Evolutionary conservation across 2,113 vertebrate species (phyloP).

Genomic region (Ceratotherium simum): DNA sequence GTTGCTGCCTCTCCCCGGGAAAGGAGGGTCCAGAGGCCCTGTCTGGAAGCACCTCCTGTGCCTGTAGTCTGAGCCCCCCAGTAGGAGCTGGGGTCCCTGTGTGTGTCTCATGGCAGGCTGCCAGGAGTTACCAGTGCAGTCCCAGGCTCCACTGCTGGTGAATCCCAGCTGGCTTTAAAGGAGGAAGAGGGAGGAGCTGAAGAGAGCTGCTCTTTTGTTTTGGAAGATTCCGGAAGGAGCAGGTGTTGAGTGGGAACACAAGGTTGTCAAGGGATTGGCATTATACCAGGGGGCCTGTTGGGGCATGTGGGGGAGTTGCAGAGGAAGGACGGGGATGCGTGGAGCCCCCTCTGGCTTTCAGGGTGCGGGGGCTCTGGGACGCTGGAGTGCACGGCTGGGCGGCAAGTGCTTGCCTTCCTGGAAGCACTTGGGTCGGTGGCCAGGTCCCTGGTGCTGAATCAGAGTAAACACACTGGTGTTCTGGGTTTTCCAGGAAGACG

Average conservation of each 20-base stretch:
- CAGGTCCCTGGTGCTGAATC: not conserved
- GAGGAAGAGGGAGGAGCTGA: not conserved
- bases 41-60: not conserved
- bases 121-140: fast-evolving
- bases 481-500: too few species aligned
- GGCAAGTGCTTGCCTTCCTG: not conserved
- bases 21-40: not conserved
- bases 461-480: not conserved
- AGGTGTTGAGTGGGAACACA: not conserved
- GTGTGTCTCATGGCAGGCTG: fast-evolving
- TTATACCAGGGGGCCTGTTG: not conserved
- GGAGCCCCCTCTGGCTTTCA: conserved; percentile 23
- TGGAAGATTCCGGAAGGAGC: not conserved
- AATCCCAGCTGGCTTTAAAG: not conserved
- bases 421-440: not conserved
- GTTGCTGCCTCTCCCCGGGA: not conserved
- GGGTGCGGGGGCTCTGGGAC: not conserved
- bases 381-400: not conserved
- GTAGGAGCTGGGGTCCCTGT: not conserved
- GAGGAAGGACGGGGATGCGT: not conserved
- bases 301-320: not conserved
- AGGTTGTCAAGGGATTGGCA: not conserved
- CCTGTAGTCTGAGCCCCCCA: too few species aligned
- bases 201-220: not conserved
- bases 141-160: fast-evolving